These are phyloP conservation scores for Lophius piscatorius DNA, from an alignment of 2,113 vertebrate genomes.

Conservation along the genomic window DNA sequence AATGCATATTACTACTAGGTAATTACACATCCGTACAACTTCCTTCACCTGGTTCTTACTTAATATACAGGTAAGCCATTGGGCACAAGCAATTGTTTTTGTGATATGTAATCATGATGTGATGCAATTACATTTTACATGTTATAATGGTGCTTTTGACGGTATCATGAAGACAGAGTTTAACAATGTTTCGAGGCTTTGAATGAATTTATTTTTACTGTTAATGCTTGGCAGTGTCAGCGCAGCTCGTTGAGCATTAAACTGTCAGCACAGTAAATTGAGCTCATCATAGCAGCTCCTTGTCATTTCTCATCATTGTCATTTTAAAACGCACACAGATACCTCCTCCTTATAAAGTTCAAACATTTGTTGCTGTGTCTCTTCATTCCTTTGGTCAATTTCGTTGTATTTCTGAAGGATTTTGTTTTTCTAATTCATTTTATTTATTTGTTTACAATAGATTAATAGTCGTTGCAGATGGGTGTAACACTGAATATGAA, in stretches of 20 bases:
- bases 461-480: constrained; percentile 51
- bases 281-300: background rate
- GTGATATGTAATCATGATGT: background rate
- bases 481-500: constrained; percentile 59
- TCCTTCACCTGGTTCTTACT: constrained; percentile 11
- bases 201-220: constrained; percentile 34
- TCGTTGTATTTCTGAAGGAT: constrained; percentile 72
- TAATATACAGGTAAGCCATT: background rate
- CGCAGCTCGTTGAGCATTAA: constrained; percentile 21
- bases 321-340: constrained; percentile 58
- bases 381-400: constrained; percentile 60
- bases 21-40: constrained; percentile 5
- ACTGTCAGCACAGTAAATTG: constrained; percentile 1
- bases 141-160: constrained; percentile 3
- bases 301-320: constrained; percentile 11
- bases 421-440: constrained; percentile 51
- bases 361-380: constrained; percentile 55
- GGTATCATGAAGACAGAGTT: constrained; percentile 26
- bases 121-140: constrained; percentile 40
- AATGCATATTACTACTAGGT: constrained; percentile 9
- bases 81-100: background rate
- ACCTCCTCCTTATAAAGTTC: constrained; percentile 66
- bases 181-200: constrained; percentile 23
- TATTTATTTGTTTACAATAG: constrained; percentile 77
- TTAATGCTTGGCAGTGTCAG: constrained; percentile 15